phyloP scores from a whole-genome alignment of 2,797 vertebrate species.

The Poeciliopsis gracilis region DNA sequence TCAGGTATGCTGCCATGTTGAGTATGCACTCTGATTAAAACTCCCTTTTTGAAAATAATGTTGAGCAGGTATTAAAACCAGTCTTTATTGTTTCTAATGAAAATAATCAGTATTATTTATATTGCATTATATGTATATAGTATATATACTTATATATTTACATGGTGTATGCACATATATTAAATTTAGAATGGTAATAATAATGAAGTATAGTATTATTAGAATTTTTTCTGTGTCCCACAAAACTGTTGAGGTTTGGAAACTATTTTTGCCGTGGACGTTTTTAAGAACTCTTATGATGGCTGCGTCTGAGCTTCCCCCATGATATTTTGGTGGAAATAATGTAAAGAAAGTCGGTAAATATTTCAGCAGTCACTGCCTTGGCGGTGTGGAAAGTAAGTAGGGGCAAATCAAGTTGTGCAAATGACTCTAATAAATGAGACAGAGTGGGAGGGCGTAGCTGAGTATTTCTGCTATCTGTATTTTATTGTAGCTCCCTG shows the following conservation, averaged over 20 bases:
- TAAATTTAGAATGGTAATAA: no score
- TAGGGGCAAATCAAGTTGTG: slow-evolving; percentile 21
- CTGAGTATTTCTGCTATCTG: slow-evolving; percentile 12
- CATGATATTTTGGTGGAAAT: not conserved
- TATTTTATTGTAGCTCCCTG: slow-evolving; percentile 17
- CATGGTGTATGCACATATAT: not conserved
- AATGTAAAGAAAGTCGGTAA: not conserved
- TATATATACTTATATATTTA: not conserved
- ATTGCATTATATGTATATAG: no score
- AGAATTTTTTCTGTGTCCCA: no score
- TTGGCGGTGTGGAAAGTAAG: slow-evolving; percentile 38
- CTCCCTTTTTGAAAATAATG: not conserved
- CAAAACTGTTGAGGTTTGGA: not conserved
- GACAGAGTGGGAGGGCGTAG: slow-evolving; percentile 48
- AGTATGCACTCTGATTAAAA: not conserved
- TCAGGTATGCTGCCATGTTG: no score
- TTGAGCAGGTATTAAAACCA: not conserved
- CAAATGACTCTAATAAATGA: slow-evolving; percentile 28
- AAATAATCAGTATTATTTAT: no score
- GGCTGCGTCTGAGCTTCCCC: not conserved
- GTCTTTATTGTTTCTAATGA: not conserved
- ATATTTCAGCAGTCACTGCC: not conserved
- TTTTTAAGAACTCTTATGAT: not conserved
- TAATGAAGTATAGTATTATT: no score
- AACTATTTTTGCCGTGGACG: not conserved